Conservation (phyloP, 2,888 invertebrate species). For the Cyclophora punctaria region DNA sequence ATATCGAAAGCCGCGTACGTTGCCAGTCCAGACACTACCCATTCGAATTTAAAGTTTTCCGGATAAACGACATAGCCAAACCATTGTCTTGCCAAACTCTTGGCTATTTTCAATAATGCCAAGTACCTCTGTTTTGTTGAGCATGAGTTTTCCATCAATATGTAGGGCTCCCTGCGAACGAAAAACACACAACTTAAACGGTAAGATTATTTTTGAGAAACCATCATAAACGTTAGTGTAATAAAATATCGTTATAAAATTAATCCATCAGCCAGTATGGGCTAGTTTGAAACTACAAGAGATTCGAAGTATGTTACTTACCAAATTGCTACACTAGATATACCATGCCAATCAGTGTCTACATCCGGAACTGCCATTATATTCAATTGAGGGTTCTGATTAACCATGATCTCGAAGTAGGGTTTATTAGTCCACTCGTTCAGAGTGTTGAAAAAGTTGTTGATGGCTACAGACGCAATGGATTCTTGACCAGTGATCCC, state of each 20-base stretch:
- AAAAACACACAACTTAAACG: too few relatives aligned
- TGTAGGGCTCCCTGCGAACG: conserved; percentile 50
- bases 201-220: too few relatives aligned
- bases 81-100: conserved; percentile 82
- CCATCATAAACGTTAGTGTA: too few relatives aligned
- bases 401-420: conserved; percentile 38
- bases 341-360: conserved; percentile 45
- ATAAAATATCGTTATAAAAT: too few relatives aligned
- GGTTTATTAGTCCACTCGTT: conserved; percentile 49
- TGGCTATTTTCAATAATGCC: conserved; percentile 69
- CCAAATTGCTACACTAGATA: conserved; percentile 60
- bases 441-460: conserved; percentile 35
- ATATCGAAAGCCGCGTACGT: conserved; percentile 76
- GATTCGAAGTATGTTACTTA: conserved; percentile 28
- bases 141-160: conserved; percentile 45
- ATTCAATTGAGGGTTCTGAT: conserved; percentile 45
- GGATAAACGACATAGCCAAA: conserved; percentile 78
- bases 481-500: conserved; percentile 36
- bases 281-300: not conserved
- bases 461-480: conserved; percentile 44
- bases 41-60: conserved; percentile 77
- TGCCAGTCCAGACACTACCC: conserved; percentile 76
- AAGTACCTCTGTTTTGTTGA: conserved; percentile 59
- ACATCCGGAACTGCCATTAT: conserved; percentile 55
- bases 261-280: too few relatives aligned